Evolutionary conservation across 2,797 vertebrate species (phyloP).

Genomic region (Microctenopoma lineatum): DNA sequence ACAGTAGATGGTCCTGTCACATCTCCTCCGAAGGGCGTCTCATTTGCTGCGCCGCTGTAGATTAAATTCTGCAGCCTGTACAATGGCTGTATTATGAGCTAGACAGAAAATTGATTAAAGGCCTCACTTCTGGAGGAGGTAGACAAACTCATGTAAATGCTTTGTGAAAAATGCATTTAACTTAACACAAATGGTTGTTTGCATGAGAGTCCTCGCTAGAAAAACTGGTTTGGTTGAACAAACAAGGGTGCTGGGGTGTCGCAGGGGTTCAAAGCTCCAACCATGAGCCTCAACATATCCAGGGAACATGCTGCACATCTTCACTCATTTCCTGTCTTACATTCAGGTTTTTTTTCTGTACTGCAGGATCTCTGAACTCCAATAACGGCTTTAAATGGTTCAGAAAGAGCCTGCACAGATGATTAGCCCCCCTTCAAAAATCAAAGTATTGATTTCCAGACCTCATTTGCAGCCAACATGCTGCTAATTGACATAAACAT

Average conservation of each 20-base stretch:
- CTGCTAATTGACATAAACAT: too few species aligned
- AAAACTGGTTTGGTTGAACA: neutral
- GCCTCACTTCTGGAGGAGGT: neutral
- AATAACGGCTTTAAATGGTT: too few species aligned
- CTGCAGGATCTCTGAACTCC: too few species aligned
- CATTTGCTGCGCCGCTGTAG: constrained; percentile 37
- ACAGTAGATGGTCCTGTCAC: constrained; percentile 50
- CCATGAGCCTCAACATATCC: too few species aligned
- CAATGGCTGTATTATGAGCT: constrained; percentile 49
- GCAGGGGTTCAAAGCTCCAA: too few species aligned
- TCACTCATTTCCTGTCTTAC: neutral
- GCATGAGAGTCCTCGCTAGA: neutral
- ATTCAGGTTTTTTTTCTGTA: neutral
- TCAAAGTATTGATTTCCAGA: too few species aligned
- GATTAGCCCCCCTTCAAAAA: too few species aligned
- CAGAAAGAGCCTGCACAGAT: too few species aligned
- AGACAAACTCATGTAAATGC: constrained; percentile 4
- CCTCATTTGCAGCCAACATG: too few species aligned
- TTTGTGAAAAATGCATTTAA: neutral
- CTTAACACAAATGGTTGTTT: too few species aligned
- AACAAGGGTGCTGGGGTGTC: too few species aligned
- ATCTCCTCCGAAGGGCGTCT: constrained; percentile 55
- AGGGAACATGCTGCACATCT: too few species aligned
- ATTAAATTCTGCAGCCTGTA: constrained; percentile 59
- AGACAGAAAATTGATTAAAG: constrained; percentile 50